phyloP scores from a whole-genome alignment of 2,113 vertebrate genomes.

The Bubo scandiacus region DNA sequence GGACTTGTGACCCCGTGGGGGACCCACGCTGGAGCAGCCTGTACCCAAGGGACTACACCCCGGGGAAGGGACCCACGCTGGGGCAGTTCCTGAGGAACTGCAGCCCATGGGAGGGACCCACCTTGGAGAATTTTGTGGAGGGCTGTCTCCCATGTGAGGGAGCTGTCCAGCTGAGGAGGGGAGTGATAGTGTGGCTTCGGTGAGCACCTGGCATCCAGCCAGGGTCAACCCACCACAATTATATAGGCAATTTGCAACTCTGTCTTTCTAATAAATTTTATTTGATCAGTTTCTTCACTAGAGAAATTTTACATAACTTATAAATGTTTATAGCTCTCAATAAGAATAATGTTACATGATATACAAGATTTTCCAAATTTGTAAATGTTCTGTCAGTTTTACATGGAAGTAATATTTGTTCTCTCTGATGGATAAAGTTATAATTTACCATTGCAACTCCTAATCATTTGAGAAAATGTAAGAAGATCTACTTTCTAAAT shows the following conservation, averaged over 20 bases:
- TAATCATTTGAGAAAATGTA: not conserved
- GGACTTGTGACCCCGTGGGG: not conserved
- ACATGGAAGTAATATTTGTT: not conserved
- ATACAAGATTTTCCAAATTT: not conserved
- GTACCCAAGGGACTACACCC: not conserved
- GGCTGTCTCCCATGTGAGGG: too few relatives aligned
- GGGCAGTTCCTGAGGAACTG: not conserved
- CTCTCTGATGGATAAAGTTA: not conserved
- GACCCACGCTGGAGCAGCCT: not conserved
- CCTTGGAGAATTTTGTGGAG: too few relatives aligned
- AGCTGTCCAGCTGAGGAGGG: too few relatives aligned
- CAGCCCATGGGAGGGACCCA: too few relatives aligned
- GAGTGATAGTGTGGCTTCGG: not conserved
- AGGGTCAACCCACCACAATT: not conserved
- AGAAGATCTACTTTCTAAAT: not conserved
- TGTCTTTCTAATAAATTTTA: not conserved
- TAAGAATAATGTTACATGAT: not conserved
- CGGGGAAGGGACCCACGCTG: not conserved
- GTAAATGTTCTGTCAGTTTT: not conserved
- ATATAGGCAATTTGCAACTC: not conserved
- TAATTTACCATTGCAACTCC: not conserved
- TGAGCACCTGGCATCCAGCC: not conserved
- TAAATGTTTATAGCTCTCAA: not conserved
- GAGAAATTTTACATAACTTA: not conserved
- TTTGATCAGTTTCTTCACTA: not conserved